Base-by-base conservation (phyloP, 1,140 invertebrate genomes). In the Penaeus indicus region DNA sequence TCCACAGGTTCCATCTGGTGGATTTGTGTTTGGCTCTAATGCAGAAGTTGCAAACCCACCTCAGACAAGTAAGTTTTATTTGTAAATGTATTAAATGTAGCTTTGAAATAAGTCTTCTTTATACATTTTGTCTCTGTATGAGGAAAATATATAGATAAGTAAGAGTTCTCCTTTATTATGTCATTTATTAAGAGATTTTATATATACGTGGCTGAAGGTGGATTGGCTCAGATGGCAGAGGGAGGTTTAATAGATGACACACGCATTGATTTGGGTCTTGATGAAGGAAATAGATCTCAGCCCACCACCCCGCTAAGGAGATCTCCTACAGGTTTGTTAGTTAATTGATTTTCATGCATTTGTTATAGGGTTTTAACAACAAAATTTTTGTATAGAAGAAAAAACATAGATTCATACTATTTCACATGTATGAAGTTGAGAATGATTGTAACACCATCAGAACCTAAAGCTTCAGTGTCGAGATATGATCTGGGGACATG, bases 181-280 rank as follows among this genome's bases (percentile, higher is more conserved):
- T 32, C 3, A 42, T 82, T 8, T 22, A 82, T 92, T 69, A 91
- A 91, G 47, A 85, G 92, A 1, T 92, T 90, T 67, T 63, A 27
- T 79, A 61, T 67, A 16, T 91, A 62, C 86, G n/a, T 84, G 79
- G 79, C 63, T 86, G 22, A n/a, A 91, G 89, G 84, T 84, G 93
- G 92, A 69, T 80, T 93, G 4, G 92, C 92, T 18, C 93, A 94
- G 82, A 91, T 94, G 64, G 93, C 94, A 42, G 94, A 94, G 81
- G 95, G 95, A 92, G 94, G 95, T 22, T 84, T 89, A 10, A 95
- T 96, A 93, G 96, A 96, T 91, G 96, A 97, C 92, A 96, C 96
- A 0, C 94, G 96, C 91, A 95, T 96, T 92, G 96, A 97, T 92
- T 92, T 96, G 25, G 94, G 94, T 21, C 95, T 96, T 91, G 95